A percentile compares a stretch with the other conserved stretches of the same genome.
phyloP scores from a whole-genome alignment of 92 coral and sea anemone species.

The Epizoanthus scotinus region DNA sequence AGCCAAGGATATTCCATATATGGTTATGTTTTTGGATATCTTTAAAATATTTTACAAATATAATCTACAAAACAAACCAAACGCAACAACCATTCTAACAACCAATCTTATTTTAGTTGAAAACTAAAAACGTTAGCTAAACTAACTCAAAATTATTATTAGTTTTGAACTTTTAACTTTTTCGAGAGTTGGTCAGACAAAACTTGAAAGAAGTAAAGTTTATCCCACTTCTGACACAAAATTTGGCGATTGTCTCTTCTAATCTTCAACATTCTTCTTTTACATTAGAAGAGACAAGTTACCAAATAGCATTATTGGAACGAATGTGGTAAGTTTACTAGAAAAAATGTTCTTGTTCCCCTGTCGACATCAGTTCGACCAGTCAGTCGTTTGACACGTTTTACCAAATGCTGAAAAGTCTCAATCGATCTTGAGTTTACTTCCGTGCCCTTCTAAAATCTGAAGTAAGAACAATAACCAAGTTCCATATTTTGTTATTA shows the following conservation, averaged over 20 bases:
- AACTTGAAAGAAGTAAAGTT: too few relatives aligned
- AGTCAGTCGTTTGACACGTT: not conserved
- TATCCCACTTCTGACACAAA: not conserved
- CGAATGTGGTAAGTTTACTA: slow-evolving; percentile 3
- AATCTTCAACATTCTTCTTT: slow-evolving; percentile 4
- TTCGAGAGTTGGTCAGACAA: not conserved
- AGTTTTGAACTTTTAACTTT: too few relatives aligned
- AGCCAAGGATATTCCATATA: not conserved
- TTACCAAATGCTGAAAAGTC: not conserved
- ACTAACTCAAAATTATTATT: not conserved
- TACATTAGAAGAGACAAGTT: slow-evolving; percentile 26
- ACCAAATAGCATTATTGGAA: not conserved
- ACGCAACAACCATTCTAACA: too few relatives aligned
- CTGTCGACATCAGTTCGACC: too few relatives aligned
- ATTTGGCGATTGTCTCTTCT: slow-evolving; percentile 8
- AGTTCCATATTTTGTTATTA: not conserved
- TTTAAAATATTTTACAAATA: too few relatives aligned
- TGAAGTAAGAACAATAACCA: not conserved
- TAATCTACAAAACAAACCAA: too few relatives aligned
- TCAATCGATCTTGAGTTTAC: not conserved
- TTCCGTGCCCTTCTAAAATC: not conserved
- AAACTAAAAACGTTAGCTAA: not conserved
- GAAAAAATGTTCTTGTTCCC: not conserved
- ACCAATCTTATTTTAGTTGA: too few relatives aligned
- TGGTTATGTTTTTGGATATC: too few relatives aligned